Evolutionary conservation across 1,140 invertebrate species (phyloP).

Genomic region (Drosophila ananassae): DNA sequence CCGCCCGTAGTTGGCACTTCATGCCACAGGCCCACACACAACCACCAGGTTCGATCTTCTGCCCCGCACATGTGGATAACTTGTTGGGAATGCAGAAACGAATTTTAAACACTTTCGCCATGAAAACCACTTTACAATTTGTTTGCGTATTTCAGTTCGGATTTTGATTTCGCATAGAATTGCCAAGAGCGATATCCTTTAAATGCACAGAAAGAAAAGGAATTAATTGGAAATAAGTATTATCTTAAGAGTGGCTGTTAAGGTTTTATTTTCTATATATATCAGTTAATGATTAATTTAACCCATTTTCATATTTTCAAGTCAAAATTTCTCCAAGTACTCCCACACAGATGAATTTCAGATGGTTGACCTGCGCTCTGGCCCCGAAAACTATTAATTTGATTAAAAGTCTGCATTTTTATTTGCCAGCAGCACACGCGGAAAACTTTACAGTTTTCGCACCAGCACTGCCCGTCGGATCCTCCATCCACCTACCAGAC

Average conservation of each 20-base stretch:
- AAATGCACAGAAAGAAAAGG: conserved; percentile 17
- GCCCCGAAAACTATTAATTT: conserved; percentile 71
- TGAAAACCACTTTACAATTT: conserved; percentile 74
- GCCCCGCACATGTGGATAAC: conserved; percentile 6
- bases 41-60: conserved; percentile 18
- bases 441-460: conserved; percentile 48
- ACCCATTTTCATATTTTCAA: not conserved
- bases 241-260: not conserved
- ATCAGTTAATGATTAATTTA: no score
- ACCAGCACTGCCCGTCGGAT: not conserved
- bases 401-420: conserved; percentile 77
- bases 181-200: conserved; percentile 61
- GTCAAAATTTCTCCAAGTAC: not conserved
- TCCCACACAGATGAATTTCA: not conserved
- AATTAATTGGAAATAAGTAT: not conserved
- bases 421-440: conserved; percentile 65
- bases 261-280: no score
- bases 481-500: not conserved
- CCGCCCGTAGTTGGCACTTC: conserved; percentile 63
- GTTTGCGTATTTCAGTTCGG: conserved; percentile 78
- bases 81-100: conserved; percentile 29
- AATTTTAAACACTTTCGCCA: conserved; percentile 71
- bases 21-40: conserved; percentile 39
- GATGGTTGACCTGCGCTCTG: conserved; percentile 46
- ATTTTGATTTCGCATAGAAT: conserved; percentile 78